Percentiles rank a stretch among this genome's conserved stretches.
Conservation (phyloP, 2,888 invertebrate species). For the Drosophila nr. perissopoda region DNA sequence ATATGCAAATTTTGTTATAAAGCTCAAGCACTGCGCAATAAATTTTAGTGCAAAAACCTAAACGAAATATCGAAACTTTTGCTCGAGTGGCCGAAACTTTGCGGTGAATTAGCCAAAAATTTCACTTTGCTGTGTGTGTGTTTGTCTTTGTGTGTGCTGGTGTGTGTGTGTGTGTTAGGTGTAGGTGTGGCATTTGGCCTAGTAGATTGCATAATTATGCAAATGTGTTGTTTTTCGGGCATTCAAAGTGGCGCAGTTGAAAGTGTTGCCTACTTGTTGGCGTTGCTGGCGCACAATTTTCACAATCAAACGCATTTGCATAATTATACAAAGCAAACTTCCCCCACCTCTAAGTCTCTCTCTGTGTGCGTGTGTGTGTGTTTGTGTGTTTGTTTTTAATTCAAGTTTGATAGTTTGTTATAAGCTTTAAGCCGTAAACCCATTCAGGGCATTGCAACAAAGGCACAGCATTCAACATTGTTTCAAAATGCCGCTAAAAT, state of each 20-base stretch:
- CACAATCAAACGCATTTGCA: constrained; percentile 78
- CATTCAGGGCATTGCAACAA: constrained; percentile 49
- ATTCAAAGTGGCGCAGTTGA: constrained; percentile 70
- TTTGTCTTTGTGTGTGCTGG: constrained; percentile 16
- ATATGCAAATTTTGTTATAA: constrained; percentile 56
- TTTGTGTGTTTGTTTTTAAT: constrained; percentile 61
- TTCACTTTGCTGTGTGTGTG: constrained; percentile 45
- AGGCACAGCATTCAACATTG: constrained; percentile 47
- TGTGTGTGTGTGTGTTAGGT: constrained; percentile 23
- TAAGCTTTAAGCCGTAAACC: constrained; percentile 65
- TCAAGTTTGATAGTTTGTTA: constrained; percentile 76
- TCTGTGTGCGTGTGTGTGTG: constrained; percentile 12
- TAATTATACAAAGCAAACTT: constrained; percentile 70
- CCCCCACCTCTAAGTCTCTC: constrained; percentile 3
- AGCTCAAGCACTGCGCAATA: constrained; percentile 54
- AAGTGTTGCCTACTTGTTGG: constrained; percentile 77
- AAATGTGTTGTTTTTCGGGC: constrained; percentile 77
- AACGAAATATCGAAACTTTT: constrained; percentile 67
- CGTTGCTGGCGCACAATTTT: constrained; percentile 60
- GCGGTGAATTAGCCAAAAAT: constrained; percentile 64
- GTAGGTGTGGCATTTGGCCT: constrained; percentile 45
- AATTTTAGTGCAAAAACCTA: constrained; percentile 58
- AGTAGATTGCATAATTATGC: constrained; percentile 82
- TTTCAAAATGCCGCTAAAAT: constrained; percentile 50
- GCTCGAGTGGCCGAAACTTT: constrained; percentile 56